Evolutionary conservation across 1,140 invertebrate species (phyloP), one percentile per base, ranked within the genome.

Genomic region (Hyles euphorbiae): DNA sequence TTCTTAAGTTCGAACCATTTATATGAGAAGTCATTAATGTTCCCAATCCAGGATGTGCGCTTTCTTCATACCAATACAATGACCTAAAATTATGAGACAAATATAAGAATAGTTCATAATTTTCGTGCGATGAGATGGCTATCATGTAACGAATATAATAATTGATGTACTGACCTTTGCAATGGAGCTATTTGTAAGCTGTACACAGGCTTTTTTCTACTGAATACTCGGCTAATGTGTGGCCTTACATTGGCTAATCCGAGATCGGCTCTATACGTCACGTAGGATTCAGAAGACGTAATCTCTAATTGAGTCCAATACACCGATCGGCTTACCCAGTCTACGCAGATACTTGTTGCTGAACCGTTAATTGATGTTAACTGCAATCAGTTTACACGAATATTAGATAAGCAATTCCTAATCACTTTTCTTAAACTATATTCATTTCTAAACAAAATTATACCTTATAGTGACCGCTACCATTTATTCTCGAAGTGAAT

Each of bases 251-350:
- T 88, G 53, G 83, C 88, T n/a, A 89, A 77, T 55, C 91, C 93
- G 10, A 94, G 72, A 67, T 93, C 90, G 12, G 93, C 76, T 43
- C 90, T 82, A 70, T 92, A 93, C 32, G 94, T 84, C 0, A 87
- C 83, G 56, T 87, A 78, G 10, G 78, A 84, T 63, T 74, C 88
- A 47, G 70, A 68, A 1, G 82, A 76, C 7, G 90, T 66, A 8
- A 76, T 83, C 65, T 91, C 90, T 3, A 86, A 75, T 81, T 96
- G 94, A 0, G 93, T 90, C 93, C 95, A 96, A 74, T 97, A 98
- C 1, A 98, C 81, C 49, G 93, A 93, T 51, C 95, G 90, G 46
- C 93, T 92, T 7, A 98, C 91, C 97, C 97, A 98, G 81, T 98
- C 96, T 0, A 96, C 89, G 5, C 94, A 93, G 5, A 98, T 77